These are phyloP conservation scores for Botia almorhae DNA, from an alignment of 2,797 vertebrate species.

Conservation along the genomic window DNA sequence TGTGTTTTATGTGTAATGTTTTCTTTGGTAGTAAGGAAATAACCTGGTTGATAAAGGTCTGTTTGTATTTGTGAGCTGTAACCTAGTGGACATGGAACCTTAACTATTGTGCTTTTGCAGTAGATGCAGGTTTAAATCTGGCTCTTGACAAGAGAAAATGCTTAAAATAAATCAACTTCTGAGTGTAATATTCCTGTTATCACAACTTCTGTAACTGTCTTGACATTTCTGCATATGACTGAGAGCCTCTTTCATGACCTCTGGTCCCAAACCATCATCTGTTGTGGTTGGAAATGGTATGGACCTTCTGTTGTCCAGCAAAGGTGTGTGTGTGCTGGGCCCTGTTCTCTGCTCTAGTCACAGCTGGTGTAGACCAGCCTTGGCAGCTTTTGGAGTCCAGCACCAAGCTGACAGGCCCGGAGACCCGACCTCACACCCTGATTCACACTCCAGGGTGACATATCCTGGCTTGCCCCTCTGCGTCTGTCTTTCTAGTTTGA, in stretches of 20 bases:
- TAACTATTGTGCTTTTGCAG: too few relatives aligned
- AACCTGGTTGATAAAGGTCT: too few relatives aligned
- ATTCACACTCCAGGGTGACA: slow-evolving; percentile 38
- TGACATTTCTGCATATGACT: background rate
- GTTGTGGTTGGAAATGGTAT: slow-evolving; percentile 1
- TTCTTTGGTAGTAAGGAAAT: too few relatives aligned
- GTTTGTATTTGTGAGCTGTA: too few relatives aligned
- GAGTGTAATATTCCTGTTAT: background rate
- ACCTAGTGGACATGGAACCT: too few relatives aligned
- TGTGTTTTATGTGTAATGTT: too few relatives aligned
- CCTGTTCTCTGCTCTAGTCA: slow-evolving; percentile 1
- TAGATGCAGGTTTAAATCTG: background rate
- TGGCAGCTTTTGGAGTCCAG: slow-evolving; percentile 25
- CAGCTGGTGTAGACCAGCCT: slow-evolving; percentile 29
- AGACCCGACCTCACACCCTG: slow-evolving; percentile 40
- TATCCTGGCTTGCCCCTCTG: slow-evolving; percentile 19
- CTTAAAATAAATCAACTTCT: too few relatives aligned
- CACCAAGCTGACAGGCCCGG: slow-evolving; percentile 7
- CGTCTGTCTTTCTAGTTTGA: slow-evolving; percentile 30
- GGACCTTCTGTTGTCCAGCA: background rate
- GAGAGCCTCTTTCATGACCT: slow-evolving; percentile 15
- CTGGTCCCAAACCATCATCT: slow-evolving; percentile 32
- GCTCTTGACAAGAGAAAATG: too few relatives aligned
- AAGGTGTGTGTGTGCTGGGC: background rate
- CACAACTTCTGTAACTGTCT: background rate